Percentiles rank a stretch among this genome's conserved stretches.
phyloP scores from a whole-genome alignment of 2,888 invertebrate species.

The Hypomecis punctinalis region DNA sequence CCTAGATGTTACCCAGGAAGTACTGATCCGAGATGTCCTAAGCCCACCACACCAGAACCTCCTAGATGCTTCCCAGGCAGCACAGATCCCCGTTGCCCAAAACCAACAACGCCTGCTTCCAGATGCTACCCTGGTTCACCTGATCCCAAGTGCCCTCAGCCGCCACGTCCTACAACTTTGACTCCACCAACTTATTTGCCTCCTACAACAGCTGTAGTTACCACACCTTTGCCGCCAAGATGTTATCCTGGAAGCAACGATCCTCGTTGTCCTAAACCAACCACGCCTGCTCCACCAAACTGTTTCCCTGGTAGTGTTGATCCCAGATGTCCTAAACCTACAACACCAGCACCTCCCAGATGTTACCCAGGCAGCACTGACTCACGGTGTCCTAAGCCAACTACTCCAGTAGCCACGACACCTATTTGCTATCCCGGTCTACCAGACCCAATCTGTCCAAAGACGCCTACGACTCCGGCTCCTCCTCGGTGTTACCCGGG shows the following conservation, averaged over 20 bases:
- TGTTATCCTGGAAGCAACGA: conserved; percentile 56
- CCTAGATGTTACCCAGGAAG: conserved; percentile 48
- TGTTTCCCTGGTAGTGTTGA: conserved; percentile 56
- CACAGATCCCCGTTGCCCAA: conserved; percentile 56
- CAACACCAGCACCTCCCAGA: conserved; percentile 44
- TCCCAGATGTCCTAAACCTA: conserved; percentile 44
- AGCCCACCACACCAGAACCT: conserved; percentile 45
- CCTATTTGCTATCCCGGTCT: conserved; percentile 50
- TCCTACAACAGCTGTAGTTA: conserved; percentile 49
- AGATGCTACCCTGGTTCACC: conserved; percentile 56
- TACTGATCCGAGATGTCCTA: conserved; percentile 40
- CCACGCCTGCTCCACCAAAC: conserved; percentile 48
- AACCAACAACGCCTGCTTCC: conserved; percentile 46
- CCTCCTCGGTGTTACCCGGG: conserved; percentile 50
- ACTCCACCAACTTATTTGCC: conserved; percentile 52
- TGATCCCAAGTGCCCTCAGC: conserved; percentile 53
- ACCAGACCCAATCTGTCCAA: conserved; percentile 47
- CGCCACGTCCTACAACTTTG: conserved; percentile 49
- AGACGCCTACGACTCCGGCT: conserved; percentile 36
- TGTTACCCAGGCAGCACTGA: conserved; percentile 37
- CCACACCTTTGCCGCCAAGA: conserved; percentile 46
- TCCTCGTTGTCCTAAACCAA: conserved; percentile 59
- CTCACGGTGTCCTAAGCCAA: conserved; percentile 33
- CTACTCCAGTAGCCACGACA: conserved; percentile 7
- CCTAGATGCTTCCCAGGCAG: conserved; percentile 52